These are phyloP conservation scores for Ochotona princeps DNA, from an alignment of 2,113 vertebrate genomes.

Conservation along the genomic window DNA sequence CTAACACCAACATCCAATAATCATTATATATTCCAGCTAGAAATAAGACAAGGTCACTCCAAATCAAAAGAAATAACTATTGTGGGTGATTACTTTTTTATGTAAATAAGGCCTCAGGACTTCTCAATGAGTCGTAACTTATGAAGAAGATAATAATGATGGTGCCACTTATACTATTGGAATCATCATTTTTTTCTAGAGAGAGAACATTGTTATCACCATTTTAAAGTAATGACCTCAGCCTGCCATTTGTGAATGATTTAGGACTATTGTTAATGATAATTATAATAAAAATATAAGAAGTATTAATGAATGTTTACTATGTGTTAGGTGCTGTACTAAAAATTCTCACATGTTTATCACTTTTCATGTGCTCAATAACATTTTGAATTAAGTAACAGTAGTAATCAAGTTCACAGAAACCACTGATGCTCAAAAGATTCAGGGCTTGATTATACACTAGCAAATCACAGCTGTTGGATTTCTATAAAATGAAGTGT, in stretches of 20 bases:
- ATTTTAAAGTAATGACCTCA: background rate
- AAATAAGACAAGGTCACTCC: background rate
- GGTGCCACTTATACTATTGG: background rate
- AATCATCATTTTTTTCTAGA: background rate
- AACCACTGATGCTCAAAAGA: background rate
- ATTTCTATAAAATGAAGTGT: background rate
- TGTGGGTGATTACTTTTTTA: background rate
- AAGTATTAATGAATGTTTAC: background rate
- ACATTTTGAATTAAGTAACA: background rate
- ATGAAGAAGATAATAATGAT: background rate
- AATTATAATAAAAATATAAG: background rate
- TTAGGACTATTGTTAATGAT: background rate
- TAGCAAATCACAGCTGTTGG: background rate
- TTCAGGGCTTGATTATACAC: background rate
- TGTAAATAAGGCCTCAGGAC: background rate
- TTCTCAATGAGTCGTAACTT: slow-evolving; percentile 34
- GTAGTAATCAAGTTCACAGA: background rate
- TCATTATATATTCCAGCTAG: background rate
- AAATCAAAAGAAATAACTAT: slow-evolving; percentile 41
- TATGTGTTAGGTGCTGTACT: background rate
- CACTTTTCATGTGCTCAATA: background rate
- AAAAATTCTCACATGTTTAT: background rate
- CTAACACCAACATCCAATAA: background rate
- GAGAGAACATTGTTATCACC: background rate
- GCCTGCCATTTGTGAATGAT: background rate